These are phyloP conservation scores for Halcyon senegalensis DNA, from an alignment of 2,113 vertebrate genomes.

Conservation along the genomic window DNA sequence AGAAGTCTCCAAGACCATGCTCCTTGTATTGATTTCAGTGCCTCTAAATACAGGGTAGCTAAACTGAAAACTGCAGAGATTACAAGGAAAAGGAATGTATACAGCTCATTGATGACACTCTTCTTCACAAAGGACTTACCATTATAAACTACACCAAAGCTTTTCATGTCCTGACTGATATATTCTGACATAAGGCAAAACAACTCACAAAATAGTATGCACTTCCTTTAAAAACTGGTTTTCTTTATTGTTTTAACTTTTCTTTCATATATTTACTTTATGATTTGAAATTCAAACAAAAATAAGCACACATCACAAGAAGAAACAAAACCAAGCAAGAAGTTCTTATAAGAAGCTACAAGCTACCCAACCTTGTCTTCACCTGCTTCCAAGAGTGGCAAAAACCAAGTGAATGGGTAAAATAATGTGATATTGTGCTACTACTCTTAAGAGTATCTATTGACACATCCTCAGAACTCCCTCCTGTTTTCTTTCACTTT, in stretches of 20 bases:
- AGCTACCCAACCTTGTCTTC: background rate
- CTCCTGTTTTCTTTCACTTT: background rate
- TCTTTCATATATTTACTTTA: background rate
- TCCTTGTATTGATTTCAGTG: background rate
- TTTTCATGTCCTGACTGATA: background rate
- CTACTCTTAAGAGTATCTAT: background rate
- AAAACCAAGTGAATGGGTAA: background rate
- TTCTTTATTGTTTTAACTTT: background rate
- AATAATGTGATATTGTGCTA: background rate
- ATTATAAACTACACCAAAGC: background rate
- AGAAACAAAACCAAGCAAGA: background rate
- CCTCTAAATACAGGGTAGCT: background rate
- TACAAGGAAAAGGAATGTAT: background rate
- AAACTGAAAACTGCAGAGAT: background rate
- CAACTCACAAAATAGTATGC: accelerated
- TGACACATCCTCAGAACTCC: background rate
- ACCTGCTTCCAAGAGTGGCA: background rate
- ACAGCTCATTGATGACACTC: background rate
- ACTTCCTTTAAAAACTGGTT: background rate
- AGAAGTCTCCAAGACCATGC: background rate
- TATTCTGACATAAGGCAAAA: background rate
- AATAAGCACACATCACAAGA: background rate
- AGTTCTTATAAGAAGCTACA: background rate
- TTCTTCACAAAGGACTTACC: background rate
- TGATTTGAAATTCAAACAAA: background rate